A percentile compares a stretch with the other conserved stretches of the same genome.
Evolutionary conservation across 2,797 vertebrate genomes (phyloP).

Genomic region (Microhierax caerulescens): DNA sequence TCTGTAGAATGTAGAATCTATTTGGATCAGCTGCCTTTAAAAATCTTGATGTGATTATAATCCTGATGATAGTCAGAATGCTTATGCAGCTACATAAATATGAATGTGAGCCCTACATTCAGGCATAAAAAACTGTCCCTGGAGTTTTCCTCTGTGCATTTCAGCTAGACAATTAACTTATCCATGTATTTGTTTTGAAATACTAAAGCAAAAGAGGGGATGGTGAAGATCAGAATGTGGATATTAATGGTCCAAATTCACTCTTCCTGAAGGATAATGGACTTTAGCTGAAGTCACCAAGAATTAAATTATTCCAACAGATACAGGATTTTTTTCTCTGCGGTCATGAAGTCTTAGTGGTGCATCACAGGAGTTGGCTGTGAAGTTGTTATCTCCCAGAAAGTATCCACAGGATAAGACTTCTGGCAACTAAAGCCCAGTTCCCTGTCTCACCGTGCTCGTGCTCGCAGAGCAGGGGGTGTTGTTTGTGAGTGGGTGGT

Average conservation of each 20-base stretch:
- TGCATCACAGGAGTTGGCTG: neutral
- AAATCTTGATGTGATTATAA: slow-evolving; percentile 2
- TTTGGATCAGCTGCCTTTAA: neutral
- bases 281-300: neutral
- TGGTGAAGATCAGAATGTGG: neutral
- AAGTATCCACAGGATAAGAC: neutral
- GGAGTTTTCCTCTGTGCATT: neutral
- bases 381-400: neutral
- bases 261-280: neutral
- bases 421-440: neutral
- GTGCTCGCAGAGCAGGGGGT: neutral
- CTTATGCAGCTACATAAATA: neutral
- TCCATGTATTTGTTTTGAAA: neutral
- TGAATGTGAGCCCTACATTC: neutral
- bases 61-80: slow-evolving; percentile 12
- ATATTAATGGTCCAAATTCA: neutral
- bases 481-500: neutral
- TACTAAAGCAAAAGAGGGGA: neutral
- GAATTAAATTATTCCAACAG: neutral
- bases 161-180: neutral
- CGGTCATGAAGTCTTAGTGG: neutral
- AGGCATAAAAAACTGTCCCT: neutral
- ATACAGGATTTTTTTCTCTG: neutral
- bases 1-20: neutral
- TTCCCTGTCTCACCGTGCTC: neutral